Evolutionary conservation across 1,140 invertebrate species (phyloP).

Genomic region (Cataglyphis hispanica): DNA sequence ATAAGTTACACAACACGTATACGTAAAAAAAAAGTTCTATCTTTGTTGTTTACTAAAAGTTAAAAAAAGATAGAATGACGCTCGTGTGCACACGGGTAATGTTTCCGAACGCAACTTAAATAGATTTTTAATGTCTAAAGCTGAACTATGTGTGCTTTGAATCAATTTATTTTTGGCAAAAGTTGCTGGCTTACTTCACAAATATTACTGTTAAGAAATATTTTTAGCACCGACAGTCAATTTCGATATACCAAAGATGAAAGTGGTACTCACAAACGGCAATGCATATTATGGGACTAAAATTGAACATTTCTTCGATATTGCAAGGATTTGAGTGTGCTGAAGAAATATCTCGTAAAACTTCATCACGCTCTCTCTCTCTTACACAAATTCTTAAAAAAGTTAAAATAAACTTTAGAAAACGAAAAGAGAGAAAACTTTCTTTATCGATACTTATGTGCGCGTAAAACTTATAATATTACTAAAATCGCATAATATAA

Average conservation of each 20-base stretch:
- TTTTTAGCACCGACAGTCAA: conserved; percentile 51
- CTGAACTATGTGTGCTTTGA: background rate
- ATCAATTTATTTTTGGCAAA: conserved; percentile 43
- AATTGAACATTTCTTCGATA: conserved; percentile 40
- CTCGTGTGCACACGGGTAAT: too few species aligned
- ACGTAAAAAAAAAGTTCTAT: background rate
- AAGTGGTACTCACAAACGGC: conserved; percentile 37
- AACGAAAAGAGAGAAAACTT: background rate
- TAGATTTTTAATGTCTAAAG: background rate
- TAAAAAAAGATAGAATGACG: too few species aligned
- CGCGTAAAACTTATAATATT: conserved; percentile 17
- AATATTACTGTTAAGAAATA: conserved; percentile 22
- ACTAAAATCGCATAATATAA: conserved; percentile 32
- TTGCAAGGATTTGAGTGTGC: conserved; percentile 10
- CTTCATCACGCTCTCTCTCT: conserved; percentile 12
- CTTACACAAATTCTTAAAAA: conserved; percentile 5
- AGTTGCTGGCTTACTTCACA: conserved; percentile 1
- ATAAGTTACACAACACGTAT: background rate
- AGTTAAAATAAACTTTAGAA: conserved; percentile 30
- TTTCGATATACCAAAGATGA: conserved; percentile 30
- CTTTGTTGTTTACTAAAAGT: too few species aligned
- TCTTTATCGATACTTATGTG: conserved; percentile 1
- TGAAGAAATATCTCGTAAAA: conserved; percentile 18
- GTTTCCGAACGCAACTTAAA: too few species aligned
- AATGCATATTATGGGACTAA: conserved; percentile 42